Conservation (phyloP, 2,113 vertebrate species). For the Gymnobelideus leadbeateri region DNA sequence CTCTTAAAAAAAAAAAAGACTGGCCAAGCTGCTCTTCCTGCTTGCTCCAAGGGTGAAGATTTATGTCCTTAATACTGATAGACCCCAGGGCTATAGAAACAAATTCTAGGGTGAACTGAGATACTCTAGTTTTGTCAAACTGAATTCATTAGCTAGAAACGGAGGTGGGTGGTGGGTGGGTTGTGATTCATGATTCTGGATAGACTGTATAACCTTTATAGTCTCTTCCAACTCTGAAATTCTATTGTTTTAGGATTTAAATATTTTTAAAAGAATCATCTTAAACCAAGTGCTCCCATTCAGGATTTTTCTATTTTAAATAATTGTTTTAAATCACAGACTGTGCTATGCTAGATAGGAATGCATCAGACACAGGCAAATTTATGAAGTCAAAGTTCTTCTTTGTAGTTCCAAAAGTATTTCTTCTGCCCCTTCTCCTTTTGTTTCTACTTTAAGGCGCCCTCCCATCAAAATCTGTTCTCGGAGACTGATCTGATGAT, state of each 20-base stretch:
- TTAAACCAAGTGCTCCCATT: neutral
- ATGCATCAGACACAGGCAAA: neutral
- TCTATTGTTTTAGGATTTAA: neutral
- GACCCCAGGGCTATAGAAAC: neutral
- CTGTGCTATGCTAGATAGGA: neutral
- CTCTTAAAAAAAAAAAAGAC: neutral
- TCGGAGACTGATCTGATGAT: neutral
- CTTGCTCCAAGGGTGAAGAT: neutral
- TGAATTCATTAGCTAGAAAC: neutral
- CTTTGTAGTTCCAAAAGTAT: no score
- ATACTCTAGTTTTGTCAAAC: neutral
- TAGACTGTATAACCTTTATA: neutral
- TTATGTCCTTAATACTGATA: neutral
- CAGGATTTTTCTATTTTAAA: neutral
- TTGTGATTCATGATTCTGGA: neutral
- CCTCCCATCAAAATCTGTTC: neutral
- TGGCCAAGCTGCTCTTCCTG: neutral
- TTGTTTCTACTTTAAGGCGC: neutral
- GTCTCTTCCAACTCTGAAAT: neutral
- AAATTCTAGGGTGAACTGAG: neutral
- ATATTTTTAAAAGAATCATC: neutral
- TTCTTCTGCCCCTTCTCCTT: neutral
- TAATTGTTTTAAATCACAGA: neutral
- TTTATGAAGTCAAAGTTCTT: neutral
- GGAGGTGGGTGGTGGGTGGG: neutral